phyloP scores from a whole-genome alignment of 2,888 invertebrate genomes.

The Drosophila demipolita region DNA sequence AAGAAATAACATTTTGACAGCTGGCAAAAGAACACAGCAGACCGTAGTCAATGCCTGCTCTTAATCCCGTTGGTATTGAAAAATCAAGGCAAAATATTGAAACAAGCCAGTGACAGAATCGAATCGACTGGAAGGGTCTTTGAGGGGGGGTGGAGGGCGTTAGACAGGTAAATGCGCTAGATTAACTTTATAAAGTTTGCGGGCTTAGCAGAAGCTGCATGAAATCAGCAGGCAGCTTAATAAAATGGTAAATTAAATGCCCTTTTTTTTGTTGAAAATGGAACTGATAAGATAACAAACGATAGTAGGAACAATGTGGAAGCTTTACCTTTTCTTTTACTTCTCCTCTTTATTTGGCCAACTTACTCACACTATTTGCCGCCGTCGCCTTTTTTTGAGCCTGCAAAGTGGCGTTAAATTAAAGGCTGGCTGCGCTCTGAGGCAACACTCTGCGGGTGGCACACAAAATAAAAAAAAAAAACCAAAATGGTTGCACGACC shows the following conservation, averaged over 20 bases:
- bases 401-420: slow-evolving; percentile 78
- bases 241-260: slow-evolving; percentile 71
- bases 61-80: slow-evolving; percentile 41
- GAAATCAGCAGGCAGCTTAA: slow-evolving; percentile 53
- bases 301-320: slow-evolving; percentile 62
- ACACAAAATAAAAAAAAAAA: background rate
- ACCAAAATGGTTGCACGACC: slow-evolving; percentile 53
- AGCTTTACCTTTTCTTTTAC: slow-evolving; percentile 47
- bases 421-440: slow-evolving; percentile 37
- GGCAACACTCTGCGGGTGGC: background rate
- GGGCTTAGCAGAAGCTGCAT: slow-evolving; percentile 11
- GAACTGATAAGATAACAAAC: slow-evolving; percentile 53
- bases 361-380: slow-evolving; percentile 63
- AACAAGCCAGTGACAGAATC: background rate
- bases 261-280: slow-evolving; percentile 17
- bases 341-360: background rate
- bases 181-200: slow-evolving; percentile 46
- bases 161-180: slow-evolving; percentile 56
- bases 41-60: slow-evolving; percentile 6
- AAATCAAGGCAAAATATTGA: slow-evolving; percentile 17
- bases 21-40: slow-evolving; percentile 18
- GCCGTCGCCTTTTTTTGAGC: slow-evolving; percentile 52
- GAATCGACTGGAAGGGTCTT: background rate
- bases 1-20: slow-evolving; percentile 41
- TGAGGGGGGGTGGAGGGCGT: background rate